These are phyloP conservation scores for Ovis canadensis DNA, from an alignment of 2,113 vertebrate species.

Conservation along the genomic window DNA sequence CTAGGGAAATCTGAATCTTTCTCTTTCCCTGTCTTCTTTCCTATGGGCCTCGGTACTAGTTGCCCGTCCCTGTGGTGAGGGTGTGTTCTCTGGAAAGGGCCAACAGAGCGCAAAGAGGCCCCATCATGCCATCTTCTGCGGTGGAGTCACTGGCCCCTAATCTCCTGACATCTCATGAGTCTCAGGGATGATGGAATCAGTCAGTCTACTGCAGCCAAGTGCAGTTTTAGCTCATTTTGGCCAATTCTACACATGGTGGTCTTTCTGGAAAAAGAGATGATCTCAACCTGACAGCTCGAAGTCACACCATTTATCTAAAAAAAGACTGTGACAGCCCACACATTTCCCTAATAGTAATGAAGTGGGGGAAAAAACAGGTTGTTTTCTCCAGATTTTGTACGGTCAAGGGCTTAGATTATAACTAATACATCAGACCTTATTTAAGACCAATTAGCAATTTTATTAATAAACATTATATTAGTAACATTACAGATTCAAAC, in stretches of 20 bases:
- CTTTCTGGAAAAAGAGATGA: not conserved
- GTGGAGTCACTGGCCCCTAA: accelerated
- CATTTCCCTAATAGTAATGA: not conserved
- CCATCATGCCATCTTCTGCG: accelerated
- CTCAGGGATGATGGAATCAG: not conserved
- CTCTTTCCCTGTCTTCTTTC: not conserved
- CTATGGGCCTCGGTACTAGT: not conserved
- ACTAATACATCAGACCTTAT: not conserved
- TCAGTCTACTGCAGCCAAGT: not conserved
- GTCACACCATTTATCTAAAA: constrained; percentile 14
- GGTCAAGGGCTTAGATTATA: not conserved
- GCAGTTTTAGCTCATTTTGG: not conserved
- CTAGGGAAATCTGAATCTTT: not conserved
- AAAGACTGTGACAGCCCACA: not conserved
- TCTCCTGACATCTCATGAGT: not conserved
- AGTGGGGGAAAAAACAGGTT: not conserved
- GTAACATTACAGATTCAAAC: not conserved
- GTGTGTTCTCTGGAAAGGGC: not conserved
- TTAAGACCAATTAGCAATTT: not conserved
- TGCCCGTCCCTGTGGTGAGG: not conserved
- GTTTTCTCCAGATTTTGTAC: not conserved
- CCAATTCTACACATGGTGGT: not conserved
- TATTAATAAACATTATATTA: not conserved
- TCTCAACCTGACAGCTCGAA: not conserved
- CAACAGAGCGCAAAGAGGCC: not conserved